Evolutionary conservation across 2,888 invertebrate species (phyloP).

Genomic region (Leucophenga montana): DNA sequence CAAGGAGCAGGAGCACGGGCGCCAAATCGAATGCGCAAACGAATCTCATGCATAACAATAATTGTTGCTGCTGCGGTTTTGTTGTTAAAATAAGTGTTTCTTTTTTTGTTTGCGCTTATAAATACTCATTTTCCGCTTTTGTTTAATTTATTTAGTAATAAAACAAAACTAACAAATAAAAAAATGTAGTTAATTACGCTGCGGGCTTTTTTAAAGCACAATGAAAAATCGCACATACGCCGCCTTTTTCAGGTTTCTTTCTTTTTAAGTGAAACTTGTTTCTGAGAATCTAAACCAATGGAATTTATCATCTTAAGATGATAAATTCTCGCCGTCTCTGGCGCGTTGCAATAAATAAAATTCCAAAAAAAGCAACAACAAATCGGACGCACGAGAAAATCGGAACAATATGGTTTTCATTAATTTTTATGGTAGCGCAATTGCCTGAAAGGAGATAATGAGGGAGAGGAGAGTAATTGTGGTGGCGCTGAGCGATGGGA

Average conservation of each 20-base stretch:
- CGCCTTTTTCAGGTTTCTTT: not conserved
- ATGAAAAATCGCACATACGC: not conserved
- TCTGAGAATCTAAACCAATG: conserved; percentile 12
- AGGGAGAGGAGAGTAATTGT: not conserved
- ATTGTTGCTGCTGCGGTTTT: not conserved
- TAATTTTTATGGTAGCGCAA: conserved; percentile 21
- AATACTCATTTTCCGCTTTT: not conserved
- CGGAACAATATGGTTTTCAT: conserved; percentile 20
- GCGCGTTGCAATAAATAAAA: not conserved
- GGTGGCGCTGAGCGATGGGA: too few relatives aligned
- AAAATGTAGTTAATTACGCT: conserved; percentile 5
- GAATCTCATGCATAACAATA: conserved; percentile 1
- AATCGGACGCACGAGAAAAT: conserved; percentile 3
- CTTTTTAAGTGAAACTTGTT: not conserved
- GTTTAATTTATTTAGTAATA: conserved; percentile 18
- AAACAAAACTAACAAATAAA: conserved; percentile 5
- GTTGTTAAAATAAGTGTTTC: not conserved
- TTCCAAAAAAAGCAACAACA: not conserved
- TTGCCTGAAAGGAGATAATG: not conserved
- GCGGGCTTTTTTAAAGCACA: conserved; percentile 8
- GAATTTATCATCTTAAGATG: too few relatives aligned
- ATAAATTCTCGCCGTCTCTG: too few relatives aligned
- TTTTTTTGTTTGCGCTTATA: conserved; percentile 9
- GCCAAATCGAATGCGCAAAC: not conserved
- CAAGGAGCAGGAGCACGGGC: too few relatives aligned